Percentiles rank a stretch among this genome's conserved stretches.
Conservation (phyloP, 2,888 invertebrate species). For the Teleiodes luculella region DNA sequence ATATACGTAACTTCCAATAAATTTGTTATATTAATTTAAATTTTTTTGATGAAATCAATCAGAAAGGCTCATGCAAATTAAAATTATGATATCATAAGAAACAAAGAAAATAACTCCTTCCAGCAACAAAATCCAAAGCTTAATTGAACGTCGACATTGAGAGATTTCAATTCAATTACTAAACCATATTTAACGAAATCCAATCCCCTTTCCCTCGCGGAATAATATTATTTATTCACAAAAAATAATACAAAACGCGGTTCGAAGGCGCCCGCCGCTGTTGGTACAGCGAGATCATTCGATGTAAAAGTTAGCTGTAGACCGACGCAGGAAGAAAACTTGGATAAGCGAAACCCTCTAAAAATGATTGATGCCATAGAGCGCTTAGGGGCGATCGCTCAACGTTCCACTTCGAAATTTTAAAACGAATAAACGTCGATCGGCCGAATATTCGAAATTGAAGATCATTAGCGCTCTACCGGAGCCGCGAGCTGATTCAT, state of each 20-base stretch:
- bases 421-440: slow-evolving; percentile 77
- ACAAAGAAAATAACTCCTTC: slow-evolving; percentile 72
- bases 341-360: slow-evolving; percentile 78
- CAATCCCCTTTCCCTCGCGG: slow-evolving; percentile 75
- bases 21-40: too few species aligned
- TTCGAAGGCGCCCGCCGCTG: slow-evolving; percentile 62
- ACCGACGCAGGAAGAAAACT: slow-evolving; percentile 72
- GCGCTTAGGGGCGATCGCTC: slow-evolving; percentile 52
- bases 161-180: slow-evolving; percentile 80
- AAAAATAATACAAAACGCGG: slow-evolving; percentile 77
- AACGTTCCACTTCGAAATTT: slow-evolving; percentile 51
- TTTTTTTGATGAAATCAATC: slow-evolving; percentile 25
- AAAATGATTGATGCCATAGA: slow-evolving; percentile 76
- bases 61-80: slow-evolving; percentile 45
- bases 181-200: slow-evolving; percentile 80
- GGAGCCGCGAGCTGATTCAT: slow-evolving; percentile 55
- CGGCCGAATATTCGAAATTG: slow-evolving; percentile 66
- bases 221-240: slow-evolving; percentile 79
- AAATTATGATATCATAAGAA: slow-evolving; percentile 56
- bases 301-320: slow-evolving; percentile 69
- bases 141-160: slow-evolving; percentile 79
- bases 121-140: slow-evolving; percentile 69
- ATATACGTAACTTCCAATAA: too few species aligned
- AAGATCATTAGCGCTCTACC: slow-evolving; percentile 73
- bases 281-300: slow-evolving; percentile 77